Percentiles rank a stretch among this genome's conserved stretches.
Evolutionary conservation across 2,888 invertebrate species (phyloP).

Genomic region (Hypselothyrea guttata): DNA sequence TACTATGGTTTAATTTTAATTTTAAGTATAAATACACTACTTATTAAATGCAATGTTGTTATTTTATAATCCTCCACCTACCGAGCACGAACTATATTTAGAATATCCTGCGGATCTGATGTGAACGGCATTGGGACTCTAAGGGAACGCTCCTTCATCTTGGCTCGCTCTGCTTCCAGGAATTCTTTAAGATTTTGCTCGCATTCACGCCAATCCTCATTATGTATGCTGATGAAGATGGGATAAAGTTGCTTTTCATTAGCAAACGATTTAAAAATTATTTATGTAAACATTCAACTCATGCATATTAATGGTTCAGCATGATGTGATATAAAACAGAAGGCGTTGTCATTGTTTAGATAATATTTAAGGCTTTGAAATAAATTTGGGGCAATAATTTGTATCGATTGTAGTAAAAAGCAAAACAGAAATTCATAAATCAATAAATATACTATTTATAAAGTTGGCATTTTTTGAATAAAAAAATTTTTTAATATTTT

Average conservation of each 20-base stretch:
- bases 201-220: conserved; percentile 80
- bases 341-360: too few relatives aligned
- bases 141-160: conserved; percentile 79
- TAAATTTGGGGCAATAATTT: too few relatives aligned
- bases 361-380: too few relatives aligned
- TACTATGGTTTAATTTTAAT: too few relatives aligned
- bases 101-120: conserved; percentile 79
- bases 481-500: too few relatives aligned
- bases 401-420: too few relatives aligned
- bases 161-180: conserved; percentile 75
- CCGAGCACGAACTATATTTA: conserved; percentile 79
- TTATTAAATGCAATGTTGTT: too few relatives aligned
- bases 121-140: conserved; percentile 70
- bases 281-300: conserved; percentile 32
- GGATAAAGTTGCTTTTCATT: conserved; percentile 9
- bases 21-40: too few relatives aligned
- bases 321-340: neutral
- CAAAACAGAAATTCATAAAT: too few relatives aligned
- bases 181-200: conserved; percentile 80
- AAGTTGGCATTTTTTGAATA: too few relatives aligned
- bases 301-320: conserved; percentile 46
- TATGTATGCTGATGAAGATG: conserved; percentile 79
- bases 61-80: conserved; percentile 39
- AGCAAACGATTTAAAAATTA: conserved; percentile 22
- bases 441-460: conserved; percentile 3